phyloP scores from a whole-genome alignment of 2,888 invertebrate species.

The Andrena minutula region DNA sequence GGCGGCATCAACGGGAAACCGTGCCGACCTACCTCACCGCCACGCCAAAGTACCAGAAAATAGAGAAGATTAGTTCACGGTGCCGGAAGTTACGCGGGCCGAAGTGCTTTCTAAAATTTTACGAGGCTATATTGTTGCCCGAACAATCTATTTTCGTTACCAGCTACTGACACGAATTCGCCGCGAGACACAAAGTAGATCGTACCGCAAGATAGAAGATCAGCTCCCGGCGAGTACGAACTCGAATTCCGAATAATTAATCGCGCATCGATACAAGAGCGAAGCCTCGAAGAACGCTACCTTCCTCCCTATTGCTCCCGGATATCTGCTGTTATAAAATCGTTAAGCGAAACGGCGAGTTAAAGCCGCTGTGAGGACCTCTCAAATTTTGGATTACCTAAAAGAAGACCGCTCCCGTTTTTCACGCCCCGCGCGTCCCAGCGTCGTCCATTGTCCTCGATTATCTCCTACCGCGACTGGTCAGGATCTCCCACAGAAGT shows the following conservation, averaged over 20 bases:
- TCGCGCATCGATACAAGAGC: background rate
- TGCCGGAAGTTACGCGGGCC: slow-evolving; percentile 50
- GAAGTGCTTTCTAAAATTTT: slow-evolving; percentile 57
- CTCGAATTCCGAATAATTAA: slow-evolving; percentile 13
- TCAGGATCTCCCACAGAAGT: background rate
- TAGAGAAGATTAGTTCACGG: slow-evolving; percentile 54
- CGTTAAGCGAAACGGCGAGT: slow-evolving; percentile 11
- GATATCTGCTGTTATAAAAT: slow-evolving; percentile 30
- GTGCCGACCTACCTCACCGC: slow-evolving; percentile 67
- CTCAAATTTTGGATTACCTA: slow-evolving; percentile 26
- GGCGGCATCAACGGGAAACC: slow-evolving; percentile 63
- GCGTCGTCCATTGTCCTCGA: slow-evolving; percentile 8
- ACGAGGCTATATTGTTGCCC: slow-evolving; percentile 21
- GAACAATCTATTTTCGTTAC: slow-evolving; percentile 11
- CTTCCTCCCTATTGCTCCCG: slow-evolving; percentile 10
- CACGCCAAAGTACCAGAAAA: slow-evolving; percentile 55
- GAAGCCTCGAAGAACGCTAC: background rate
- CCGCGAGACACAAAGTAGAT: slow-evolving; percentile 12
- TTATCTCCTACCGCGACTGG: background rate
- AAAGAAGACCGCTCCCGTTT: slow-evolving; percentile 20
- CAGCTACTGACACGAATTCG: slow-evolving; percentile 18
- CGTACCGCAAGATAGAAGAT: slow-evolving; percentile 3
- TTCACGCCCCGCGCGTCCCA: slow-evolving; percentile 9
- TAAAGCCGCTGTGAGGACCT: background rate
- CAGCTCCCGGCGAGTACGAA: background rate